These are phyloP conservation scores for Sphaeramia orbicularis DNA, from an alignment of 2,797 vertebrate genomes.

Conservation along the genomic window DNA sequence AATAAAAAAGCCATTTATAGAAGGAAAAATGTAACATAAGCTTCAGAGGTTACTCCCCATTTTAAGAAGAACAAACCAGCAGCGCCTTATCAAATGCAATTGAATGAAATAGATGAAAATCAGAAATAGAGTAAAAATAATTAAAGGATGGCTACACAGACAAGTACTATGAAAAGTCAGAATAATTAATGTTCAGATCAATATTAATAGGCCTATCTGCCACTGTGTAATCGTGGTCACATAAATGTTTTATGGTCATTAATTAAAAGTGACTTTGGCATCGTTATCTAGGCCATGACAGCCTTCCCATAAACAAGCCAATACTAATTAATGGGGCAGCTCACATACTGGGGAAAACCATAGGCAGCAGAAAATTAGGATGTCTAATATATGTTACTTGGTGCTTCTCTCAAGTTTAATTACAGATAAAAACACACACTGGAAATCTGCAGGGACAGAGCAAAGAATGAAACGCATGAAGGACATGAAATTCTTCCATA, in stretches of 20 bases:
- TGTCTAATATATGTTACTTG: conserved; percentile 47
- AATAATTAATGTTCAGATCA: conserved; percentile 72
- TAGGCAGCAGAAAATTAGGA: conserved; percentile 48
- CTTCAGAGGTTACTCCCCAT: no score
- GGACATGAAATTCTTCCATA: neutral
- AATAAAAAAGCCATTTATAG: neutral
- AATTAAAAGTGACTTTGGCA: conserved; percentile 81
- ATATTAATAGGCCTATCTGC: conserved; percentile 75
- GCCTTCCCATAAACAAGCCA: conserved; percentile 71
- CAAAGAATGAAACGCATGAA: neutral
- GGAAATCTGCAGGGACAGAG: conserved; percentile 4
- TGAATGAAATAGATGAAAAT: conserved; percentile 26
- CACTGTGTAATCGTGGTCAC: conserved; percentile 72
- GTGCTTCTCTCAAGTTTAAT: conserved; percentile 43
- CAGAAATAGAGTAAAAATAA: conserved; percentile 43
- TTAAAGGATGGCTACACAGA: conserved; percentile 44
- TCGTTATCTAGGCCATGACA: conserved; percentile 78
- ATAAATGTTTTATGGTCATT: conserved; percentile 83
- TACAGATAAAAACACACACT: conserved; percentile 33
- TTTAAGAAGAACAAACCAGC: neutral
- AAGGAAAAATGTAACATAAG: neutral
- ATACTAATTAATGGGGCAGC: conserved; percentile 77
- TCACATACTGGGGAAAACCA: conserved; percentile 54
- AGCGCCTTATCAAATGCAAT: conserved; percentile 11
- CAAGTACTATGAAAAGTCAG: conserved; percentile 59